Conservation (phyloP, 2,797 vertebrate genomes). For the Melanotaenia parkinsoni region DNA sequence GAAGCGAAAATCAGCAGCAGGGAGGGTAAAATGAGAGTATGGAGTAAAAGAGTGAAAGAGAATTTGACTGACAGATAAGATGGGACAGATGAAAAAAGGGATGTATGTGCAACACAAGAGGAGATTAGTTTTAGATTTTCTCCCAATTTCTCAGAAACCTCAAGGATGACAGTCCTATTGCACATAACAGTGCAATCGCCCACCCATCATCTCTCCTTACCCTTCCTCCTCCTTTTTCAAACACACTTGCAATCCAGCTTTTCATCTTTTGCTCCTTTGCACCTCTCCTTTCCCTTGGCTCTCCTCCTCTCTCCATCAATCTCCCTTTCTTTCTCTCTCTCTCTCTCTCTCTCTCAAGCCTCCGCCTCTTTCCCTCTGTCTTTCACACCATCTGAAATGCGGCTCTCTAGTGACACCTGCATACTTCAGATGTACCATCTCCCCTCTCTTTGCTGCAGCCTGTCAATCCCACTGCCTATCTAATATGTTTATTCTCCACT, state of each 20-base stretch:
- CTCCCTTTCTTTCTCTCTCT: slow-evolving; percentile 23
- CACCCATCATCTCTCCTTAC: slow-evolving; percentile 48
- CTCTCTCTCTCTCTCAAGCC: slow-evolving; percentile 40
- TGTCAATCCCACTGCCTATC: slow-evolving; percentile 42
- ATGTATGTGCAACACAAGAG: slow-evolving; percentile 26
- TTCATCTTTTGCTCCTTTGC: slow-evolving; percentile 61
- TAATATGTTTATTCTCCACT: slow-evolving; percentile 51
- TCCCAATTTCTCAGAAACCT: slow-evolving; percentile 35
- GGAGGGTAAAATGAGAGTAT: slow-evolving; percentile 37
- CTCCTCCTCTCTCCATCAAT: slow-evolving; percentile 50
- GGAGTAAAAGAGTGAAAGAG: slow-evolving; percentile 9
- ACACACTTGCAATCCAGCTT: slow-evolving; percentile 55
- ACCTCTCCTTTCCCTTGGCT: slow-evolving; percentile 37
- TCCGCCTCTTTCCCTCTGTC: slow-evolving; percentile 48
- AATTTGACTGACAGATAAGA: slow-evolving; percentile 59
- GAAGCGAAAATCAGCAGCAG: slow-evolving; percentile 32
- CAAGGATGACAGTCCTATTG: slow-evolving; percentile 56
- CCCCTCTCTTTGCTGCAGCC: slow-evolving; percentile 24
- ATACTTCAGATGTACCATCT: slow-evolving; percentile 50
- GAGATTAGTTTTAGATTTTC: slow-evolving; percentile 44
- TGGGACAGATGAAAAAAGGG: slow-evolving; percentile 27
- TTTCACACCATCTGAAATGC: slow-evolving; percentile 58
- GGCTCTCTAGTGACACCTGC: slow-evolving; percentile 55
- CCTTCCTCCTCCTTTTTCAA: slow-evolving; percentile 37
- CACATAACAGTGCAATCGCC: slow-evolving; percentile 56